Base-by-base conservation (phyloP, 2,113 vertebrate species). In the Brachyhypopomus gauderio region DNA sequence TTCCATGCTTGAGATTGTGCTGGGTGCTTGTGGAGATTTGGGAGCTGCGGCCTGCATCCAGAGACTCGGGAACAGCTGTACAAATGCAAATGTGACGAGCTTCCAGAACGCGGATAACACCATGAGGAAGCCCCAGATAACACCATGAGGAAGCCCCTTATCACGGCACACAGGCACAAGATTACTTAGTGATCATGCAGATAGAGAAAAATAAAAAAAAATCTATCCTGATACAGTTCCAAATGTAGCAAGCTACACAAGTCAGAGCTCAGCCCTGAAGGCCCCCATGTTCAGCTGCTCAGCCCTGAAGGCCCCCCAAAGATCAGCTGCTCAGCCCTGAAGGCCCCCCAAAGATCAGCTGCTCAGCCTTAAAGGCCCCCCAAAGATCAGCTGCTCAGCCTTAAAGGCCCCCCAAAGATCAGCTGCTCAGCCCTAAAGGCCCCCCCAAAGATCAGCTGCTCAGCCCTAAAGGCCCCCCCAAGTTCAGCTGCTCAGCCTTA, bases 1-100 rank as follows among this genome's bases (percentile, higher is more conserved):
- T 20, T 45, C 14, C 38, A 27, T 79, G 48, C 38, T 19, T n/a
- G 30, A 38, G 63, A 67, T 9, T 38, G 55, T 19, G 30, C 27
- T 11, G 36, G n/a, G 72, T 73, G 72, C 80, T 62, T 73, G 69
- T 83, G 66, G 64, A 75, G 80, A 79, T 85, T 48, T 76, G 58
- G 64, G 72, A 63, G 41, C 73, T 76, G 69, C 38, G 80, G 84
- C 73, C 80, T 73, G 77, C 83, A 77, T 80, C 59, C 75, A n/a
- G 8, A 34, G 72, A 78, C 36, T 79, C 48, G 30, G 59, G 56
- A 56, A 56, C 80, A 85, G 80, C 84, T 83, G 77, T 62, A 48
- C 34, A 85, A 85, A 83, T 72, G 52, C 2, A 27, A 75, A 70
- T 22, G 25, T 75, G 81, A 83, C 67, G 76, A 79, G 77, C 63